Base-by-base conservation (phyloP, 1,140 invertebrate species). In the Penaeus chinensis region DNA sequence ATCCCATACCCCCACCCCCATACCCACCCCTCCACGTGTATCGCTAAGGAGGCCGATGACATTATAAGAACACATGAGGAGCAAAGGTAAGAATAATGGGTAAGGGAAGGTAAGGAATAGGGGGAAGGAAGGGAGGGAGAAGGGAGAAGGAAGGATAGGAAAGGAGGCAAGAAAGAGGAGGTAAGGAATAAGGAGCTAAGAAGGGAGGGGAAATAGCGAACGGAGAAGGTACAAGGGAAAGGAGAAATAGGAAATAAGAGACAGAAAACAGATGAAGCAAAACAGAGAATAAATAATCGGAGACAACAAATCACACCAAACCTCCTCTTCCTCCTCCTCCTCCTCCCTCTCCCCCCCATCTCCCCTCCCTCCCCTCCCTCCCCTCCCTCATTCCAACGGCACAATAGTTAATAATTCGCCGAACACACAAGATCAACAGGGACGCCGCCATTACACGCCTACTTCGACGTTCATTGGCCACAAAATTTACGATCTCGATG, bases 11-110 rank as follows among this genome's bases (percentile, higher is more conserved):
- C 54, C 63, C 66, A n/a, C 42, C 54, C 27, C 42, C 10, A 47
- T 54, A 74, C 60, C 54, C 63, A 27, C 74, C 63, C 60, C 74
- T 78, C 60, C 60, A 42, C 69, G n/a, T 47, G 42, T n/a, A 60
- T 78, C 22, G 76, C 8, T 0, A 32, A 24, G 60, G 42, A 54
- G 47, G n/a, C 22, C 37, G 76, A 27, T n/a, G 20, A 60, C n/a
- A 2, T 32, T 2, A 32, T 32, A 32, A 32, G 32, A 32, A 32
- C 32, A 32, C 32, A 2, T 32, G 32, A 2, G 32, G 32, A 32
- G 79, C 32, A 62, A 2, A 81, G 79, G 79, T 27, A 54, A 32
- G 27, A n/a, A 27, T 32, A 62, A n/a, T n/a, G 79, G 20, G 32
- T 32, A 16, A 32, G 54, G 11, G 20, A 10, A 54, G 27, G 77